Conservation (phyloP, 2,113 vertebrate species). For the Phylloscopus trochilus region DNA sequence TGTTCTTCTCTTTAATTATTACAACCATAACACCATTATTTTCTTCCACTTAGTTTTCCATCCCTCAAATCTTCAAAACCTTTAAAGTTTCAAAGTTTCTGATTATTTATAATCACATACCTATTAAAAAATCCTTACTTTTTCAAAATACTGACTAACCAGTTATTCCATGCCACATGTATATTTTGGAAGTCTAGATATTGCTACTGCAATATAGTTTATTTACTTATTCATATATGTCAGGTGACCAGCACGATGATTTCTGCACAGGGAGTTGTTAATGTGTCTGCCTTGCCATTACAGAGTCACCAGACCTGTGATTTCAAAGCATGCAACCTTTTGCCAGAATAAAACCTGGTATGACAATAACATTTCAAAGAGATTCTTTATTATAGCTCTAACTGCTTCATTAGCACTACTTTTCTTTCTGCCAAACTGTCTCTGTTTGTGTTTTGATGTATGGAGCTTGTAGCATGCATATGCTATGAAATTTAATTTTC, state of each 20-base stretch:
- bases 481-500: not conserved
- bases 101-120: not conserved
- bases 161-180: not conserved
- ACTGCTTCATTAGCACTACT: not conserved
- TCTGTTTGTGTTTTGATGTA: not conserved
- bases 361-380: not conserved
- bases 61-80: not conserved
- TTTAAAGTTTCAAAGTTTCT: not conserved
- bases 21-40: not conserved
- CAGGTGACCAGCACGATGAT: conserved; percentile 27
- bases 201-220: not conserved
- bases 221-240: not conserved
- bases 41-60: not conserved
- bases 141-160: not conserved
- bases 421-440: not conserved
- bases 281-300: not conserved
- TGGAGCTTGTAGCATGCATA: not conserved
- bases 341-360: not conserved
- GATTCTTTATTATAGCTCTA: not conserved
- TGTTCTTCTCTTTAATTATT: not conserved
- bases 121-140: not conserved
- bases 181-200: not conserved
- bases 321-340: not conserved
- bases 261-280: not conserved
- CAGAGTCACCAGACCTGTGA: not conserved